Base-by-base conservation (phyloP, 2,888 invertebrate species). In the Drosophila mercatorum region DNA sequence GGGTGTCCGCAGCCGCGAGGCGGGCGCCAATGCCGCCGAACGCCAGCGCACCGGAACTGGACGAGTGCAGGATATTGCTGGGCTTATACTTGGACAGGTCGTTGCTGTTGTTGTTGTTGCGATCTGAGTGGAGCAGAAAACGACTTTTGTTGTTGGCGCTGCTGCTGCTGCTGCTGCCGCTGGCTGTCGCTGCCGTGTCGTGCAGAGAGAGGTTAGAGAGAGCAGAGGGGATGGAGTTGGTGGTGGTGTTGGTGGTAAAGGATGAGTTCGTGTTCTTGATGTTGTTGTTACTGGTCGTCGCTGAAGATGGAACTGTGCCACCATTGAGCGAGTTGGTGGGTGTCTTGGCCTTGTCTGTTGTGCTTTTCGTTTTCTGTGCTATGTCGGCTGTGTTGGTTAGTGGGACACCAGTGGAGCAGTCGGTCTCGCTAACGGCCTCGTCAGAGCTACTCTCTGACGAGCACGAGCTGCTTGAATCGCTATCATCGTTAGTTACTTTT, bases 21-120 rank as follows among this genome's bases (percentile, higher is more conserved):
- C 92, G 92, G 14, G 92, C 92, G 10, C 91, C 90, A 41, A 92
- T 92, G 57, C 91, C 92, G 34, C 91, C 91, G 55, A 91, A 91
- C 44, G 92, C 92, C 46, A 91, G 76, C 34, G 91, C 88, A 49
- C 90, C 89, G 36, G 92, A 92, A 67, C 91, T 92, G 64, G 90
- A 82, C 56, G 91, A 92, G 79, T 92, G 91, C 86, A 82, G 75
- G n/a, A 91, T 76, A 60, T 86, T 89, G 73, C 80, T 68, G 62
- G 91, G 91, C 64, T 75, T 81, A 62, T 92, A 91, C 64, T 92
- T 92, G 75, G 92, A 77, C 55, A 91, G 89, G 78, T 91, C 92
- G 76, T 82, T 90, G 79, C 77, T 85, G 75, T 91, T 92, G 76
- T 83, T 90, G 79, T 84, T 89, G 67, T 82, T 88, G 77, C 89